These are phyloP conservation scores for Lydus trimaculatus DNA, from an alignment of 2,888 invertebrate genomes.

Conservation along the genomic window DNA sequence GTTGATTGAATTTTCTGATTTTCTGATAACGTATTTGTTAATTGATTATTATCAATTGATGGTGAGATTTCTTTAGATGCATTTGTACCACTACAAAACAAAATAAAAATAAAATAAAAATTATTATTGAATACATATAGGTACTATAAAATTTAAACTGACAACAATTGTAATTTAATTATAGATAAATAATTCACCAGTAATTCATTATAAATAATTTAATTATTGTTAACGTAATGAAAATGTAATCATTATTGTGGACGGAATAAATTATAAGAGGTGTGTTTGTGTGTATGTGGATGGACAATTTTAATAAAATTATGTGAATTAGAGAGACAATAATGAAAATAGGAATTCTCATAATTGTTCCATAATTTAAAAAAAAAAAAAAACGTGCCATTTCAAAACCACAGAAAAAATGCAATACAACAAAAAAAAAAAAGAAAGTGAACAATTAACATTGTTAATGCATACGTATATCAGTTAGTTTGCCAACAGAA, in stretches of 20 bases:
- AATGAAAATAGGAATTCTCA: too few species aligned
- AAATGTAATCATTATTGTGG: neutral
- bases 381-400: too few species aligned
- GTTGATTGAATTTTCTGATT: conserved; percentile 12
- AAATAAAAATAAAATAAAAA: conserved; percentile 11
- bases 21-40: neutral
- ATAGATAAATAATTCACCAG: neutral
- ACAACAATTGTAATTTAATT: neutral
- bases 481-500: too few species aligned
- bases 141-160: neutral
- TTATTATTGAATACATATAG: neutral
- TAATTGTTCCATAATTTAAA: too few species aligned
- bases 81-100: conserved; percentile 54
- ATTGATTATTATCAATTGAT: conserved; percentile 21
- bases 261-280: neutral
- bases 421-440: too few species aligned
- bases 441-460: too few species aligned
- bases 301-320: neutral
- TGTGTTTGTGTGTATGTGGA: neutral
- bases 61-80: conserved; percentile 58
- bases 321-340: too few species aligned
- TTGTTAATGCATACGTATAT: too few species aligned
- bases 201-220: neutral
- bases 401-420: too few species aligned
- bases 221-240: conserved; percentile 4